A percentile compares a stretch with the other conserved stretches of the same genome.
phyloP scores from a whole-genome alignment of 2,888 invertebrate species.

The Pseudococcus jackbeardsleyi region DNA sequence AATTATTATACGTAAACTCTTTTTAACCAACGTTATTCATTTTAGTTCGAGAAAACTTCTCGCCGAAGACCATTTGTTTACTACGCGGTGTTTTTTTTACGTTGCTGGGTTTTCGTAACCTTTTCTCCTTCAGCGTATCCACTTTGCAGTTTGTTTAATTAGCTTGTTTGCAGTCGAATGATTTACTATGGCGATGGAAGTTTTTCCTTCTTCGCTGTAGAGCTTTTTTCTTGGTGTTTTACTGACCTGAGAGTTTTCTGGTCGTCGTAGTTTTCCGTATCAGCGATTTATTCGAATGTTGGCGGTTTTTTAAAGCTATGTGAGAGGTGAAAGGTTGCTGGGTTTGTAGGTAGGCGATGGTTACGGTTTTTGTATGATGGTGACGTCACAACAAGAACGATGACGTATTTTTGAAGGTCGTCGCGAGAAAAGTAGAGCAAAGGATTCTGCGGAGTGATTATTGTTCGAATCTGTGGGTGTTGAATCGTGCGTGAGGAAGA shows the following conservation, averaged over 20 bases:
- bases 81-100: background rate
- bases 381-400: background rate
- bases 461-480: too few species aligned
- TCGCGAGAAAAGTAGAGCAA: background rate
- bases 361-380: background rate
- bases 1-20: background rate
- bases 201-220: background rate
- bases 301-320: background rate
- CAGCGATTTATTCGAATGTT: background rate
- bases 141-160: background rate
- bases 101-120: background rate
- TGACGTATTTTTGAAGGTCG: background rate
- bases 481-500: too few species aligned
- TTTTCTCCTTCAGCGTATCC: background rate
- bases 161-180: background rate
- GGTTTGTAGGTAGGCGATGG: background rate
- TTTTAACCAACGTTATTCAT: conserved; percentile 15
- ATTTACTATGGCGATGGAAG: background rate
- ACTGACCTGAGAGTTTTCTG: background rate
- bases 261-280: background rate
- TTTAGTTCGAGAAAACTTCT: conserved; percentile 2
- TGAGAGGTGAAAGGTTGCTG: background rate
- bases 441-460: background rate
- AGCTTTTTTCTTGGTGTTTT: background rate
- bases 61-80: background rate